Evolutionary conservation across 1,140 invertebrate species (phyloP), one percentile per base, ranked within the genome.

Genomic region (Battus philenor): DNA sequence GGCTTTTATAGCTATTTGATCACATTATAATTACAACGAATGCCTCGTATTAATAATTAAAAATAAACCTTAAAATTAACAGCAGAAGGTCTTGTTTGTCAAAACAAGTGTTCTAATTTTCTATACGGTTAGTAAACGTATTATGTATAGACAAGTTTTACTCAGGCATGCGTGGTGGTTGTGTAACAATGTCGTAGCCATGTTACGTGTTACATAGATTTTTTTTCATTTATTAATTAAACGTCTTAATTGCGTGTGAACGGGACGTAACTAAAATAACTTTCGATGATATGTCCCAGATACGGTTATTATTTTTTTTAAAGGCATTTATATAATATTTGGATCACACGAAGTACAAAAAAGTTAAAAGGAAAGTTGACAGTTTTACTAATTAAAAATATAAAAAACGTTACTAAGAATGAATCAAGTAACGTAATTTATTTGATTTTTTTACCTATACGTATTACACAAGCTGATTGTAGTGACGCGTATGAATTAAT

Each of bases 81-180:
- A 6, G 7, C 4, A 24, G 34, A 57, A 32, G 41, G 36, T 47
- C 4, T n/a, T n/a, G n/a, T n/a, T n/a, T n/a, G n/a, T n/a, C n/a
- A n/a, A n/a, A n/a, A n/a, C n/a, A n/a, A n/a, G n/a, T n/a, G n/a
- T 18, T 39, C 43, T 36, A 39, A 52, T 55, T 55, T 48, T 53
- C 55, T 66, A 62, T 50, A 57, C 59, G 56, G 54, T 58, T 31
- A 26, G 11, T 50, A 56, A 45, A 38, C 52, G 29, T 39, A 58
- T 56, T 47, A 36, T 50, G 41, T 53, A 43, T 44, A 45, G 48
- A 36, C 47, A 43, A 32, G 34, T 41, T n/a, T 49, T 58, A 46
- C 49, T 33, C 41, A 12, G 16, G 52, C 54, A 54, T 62, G 63
- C 56, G 54, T 55, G 51, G 32, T 17, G 7, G 36, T 67, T 63